Base-by-base conservation (phyloP, 2,797 vertebrate genomes). In the Hyperoplus lanceolatus region DNA sequence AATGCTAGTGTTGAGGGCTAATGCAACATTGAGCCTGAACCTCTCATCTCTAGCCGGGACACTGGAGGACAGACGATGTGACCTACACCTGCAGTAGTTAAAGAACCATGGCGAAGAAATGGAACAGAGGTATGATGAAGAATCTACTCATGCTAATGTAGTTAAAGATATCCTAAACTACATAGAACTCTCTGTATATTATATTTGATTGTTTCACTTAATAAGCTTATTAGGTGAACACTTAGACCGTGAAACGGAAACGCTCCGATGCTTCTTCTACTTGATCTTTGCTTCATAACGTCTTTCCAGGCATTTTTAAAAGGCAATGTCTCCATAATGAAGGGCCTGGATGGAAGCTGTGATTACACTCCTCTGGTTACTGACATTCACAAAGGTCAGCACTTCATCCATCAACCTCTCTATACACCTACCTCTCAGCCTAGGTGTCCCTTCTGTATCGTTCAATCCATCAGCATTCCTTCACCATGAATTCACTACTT, bases 301-400 rank as follows among this genome's bases (percentile, higher is more conserved):
- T 75, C 73, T 69, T 70, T 64, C 4, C 12, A 51, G 46, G n/a
- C 42, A 38, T 69, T 81, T 81, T 62, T 49, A 21, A 71, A 75
- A 81, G 69, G 15, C 67, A 64, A 42, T 43, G 61, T 75, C 74
- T 77, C 57, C 43, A 63, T 80, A 79, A 85, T 82, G 81, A 87
- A 77, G 56, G 74, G n/a, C 41, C 51, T 49, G 46, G 70, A 74
- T 60, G 16, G 70, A 71, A 81, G 56, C 21, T 60, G 49, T 64
- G 61, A 80, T 79, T 74, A 66, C 61, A 72, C 42, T 63, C 57
- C 51, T 62, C 14, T 53, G 53, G 71, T 60, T 75, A 41, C 83
- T 82, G 81, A 85, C 86, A 84, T 77, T 82, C 81, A 70, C 70
- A 84, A 83, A 90, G 86, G 86, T 89, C 84, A 89, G 41, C 59